These are phyloP conservation scores for Chloroclysta siterata DNA, from an alignment of 2,888 invertebrate species.

Conservation along the genomic window DNA sequence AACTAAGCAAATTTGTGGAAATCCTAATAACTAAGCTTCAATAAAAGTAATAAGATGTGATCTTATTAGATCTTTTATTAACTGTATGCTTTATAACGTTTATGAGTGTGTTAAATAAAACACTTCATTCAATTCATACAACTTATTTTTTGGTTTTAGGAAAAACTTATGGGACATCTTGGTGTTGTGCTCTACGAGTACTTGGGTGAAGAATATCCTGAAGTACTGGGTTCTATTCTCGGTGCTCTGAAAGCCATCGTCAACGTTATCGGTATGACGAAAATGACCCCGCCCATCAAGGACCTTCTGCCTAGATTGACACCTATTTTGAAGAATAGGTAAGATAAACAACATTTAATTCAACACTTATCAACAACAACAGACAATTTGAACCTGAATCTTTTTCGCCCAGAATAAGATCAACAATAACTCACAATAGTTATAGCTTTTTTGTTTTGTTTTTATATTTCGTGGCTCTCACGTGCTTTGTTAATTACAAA, in stretches of 20 bases:
- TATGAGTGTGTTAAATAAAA: no score
- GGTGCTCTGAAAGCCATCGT: constrained; percentile 99
- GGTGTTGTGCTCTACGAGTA: constrained; percentile 99
- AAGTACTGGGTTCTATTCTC: constrained; percentile 98
- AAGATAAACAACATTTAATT: constrained; percentile 45
- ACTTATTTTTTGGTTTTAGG: constrained; percentile 81
- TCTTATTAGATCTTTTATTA: no score
- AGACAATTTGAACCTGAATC: no score
- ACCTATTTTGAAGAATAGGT: constrained; percentile 98
- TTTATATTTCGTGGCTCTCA: not conserved
- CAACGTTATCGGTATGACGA: constrained; percentile 99
- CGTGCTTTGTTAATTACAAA: not conserved
- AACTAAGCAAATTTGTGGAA: no score
- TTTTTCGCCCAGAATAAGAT: no score
- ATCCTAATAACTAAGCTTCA: no score
- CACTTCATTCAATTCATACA: no score
- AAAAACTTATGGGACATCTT: constrained; percentile 99
- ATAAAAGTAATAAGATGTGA: no score
- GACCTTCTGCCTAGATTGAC: constrained; percentile 98
- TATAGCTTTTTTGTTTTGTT: not conserved
- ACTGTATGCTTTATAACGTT: no score
- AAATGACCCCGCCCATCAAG: constrained; percentile 99
- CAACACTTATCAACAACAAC: not conserved
- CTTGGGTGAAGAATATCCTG: constrained; percentile 99
- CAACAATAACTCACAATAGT: no score